Conservation (phyloP, 2,888 invertebrate genomes). For the Lasioglossum calceatum region DNA sequence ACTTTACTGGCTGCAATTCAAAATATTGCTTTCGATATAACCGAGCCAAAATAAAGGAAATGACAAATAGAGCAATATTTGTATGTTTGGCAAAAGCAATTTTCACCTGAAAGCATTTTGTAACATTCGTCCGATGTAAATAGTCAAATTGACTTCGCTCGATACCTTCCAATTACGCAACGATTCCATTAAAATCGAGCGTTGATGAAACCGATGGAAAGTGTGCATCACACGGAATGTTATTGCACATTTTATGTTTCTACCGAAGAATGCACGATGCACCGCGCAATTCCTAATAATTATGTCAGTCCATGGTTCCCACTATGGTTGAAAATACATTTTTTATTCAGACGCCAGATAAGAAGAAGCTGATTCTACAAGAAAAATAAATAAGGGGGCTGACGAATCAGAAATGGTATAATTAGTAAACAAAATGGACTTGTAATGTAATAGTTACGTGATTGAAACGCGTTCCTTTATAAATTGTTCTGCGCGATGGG, state of each 20-base stretch:
- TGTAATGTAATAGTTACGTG: neutral
- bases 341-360: neutral
- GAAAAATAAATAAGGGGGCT: neutral
- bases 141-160: neutral
- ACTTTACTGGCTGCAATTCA: neutral
- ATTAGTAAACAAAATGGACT: neutral
- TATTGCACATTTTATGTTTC: slow-evolving; percentile 15
- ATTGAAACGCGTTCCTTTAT: neutral
- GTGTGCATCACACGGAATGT: slow-evolving; percentile 8
- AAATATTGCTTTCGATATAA: neutral
- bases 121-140: neutral
- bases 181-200: neutral
- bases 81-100: neutral
- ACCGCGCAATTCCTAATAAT: neutral
- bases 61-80: neutral
- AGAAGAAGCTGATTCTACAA: neutral
- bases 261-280: slow-evolving; percentile 6
- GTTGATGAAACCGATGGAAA: slow-evolving; percentile 10
- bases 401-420: neutral
- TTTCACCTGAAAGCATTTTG: neutral
- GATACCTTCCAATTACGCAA: slow-evolving; percentile 5
- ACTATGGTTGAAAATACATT: neutral
- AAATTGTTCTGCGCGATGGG: neutral
- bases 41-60: neutral
- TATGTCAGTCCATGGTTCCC: neutral